phyloP scores from a whole-genome alignment of 2,888 invertebrate species.

The Keiferia lycopersicella region DNA sequence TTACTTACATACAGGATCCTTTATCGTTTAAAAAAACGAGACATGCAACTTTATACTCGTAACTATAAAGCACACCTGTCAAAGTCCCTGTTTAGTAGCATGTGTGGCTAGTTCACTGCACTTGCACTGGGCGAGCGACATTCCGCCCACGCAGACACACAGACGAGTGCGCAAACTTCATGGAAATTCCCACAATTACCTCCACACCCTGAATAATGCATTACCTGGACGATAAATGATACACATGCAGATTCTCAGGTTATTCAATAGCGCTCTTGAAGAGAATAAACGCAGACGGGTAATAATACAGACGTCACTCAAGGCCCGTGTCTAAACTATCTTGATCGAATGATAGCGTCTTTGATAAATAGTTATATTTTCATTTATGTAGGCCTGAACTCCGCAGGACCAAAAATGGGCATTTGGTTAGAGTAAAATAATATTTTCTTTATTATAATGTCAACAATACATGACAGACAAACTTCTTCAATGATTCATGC shows the following conservation, averaged over 20 bases:
- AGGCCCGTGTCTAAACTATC: not conserved
- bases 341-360: not conserved
- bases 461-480: too few species aligned
- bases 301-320: slow-evolving; percentile 5
- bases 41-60: not conserved
- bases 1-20: too few species aligned
- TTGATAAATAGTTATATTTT: too few species aligned
- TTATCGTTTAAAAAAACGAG: too few species aligned
- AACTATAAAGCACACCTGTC: slow-evolving; percentile 1
- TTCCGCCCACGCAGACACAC: slow-evolving; percentile 3
- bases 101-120: slow-evolving; percentile 1
- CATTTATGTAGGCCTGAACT: too few species aligned
- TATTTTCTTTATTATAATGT: too few species aligned
- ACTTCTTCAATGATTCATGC: too few species aligned
- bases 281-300: slow-evolving; percentile 1
- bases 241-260: slow-evolving; percentile 16
- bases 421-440: too few species aligned
- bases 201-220: slow-evolving; percentile 20
- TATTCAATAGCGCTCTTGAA: slow-evolving; percentile 7
- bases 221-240: slow-evolving; percentile 13
- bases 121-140: slow-evolving; percentile 7
- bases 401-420: too few species aligned
- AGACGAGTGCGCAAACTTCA: not conserved
- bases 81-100: not conserved
- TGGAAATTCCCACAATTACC: slow-evolving; percentile 20